A percentile compares a stretch with the other conserved stretches of the same genome.
Conservation (phyloP, 2,113 vertebrate genomes). For the Formicarius rufipectus region DNA sequence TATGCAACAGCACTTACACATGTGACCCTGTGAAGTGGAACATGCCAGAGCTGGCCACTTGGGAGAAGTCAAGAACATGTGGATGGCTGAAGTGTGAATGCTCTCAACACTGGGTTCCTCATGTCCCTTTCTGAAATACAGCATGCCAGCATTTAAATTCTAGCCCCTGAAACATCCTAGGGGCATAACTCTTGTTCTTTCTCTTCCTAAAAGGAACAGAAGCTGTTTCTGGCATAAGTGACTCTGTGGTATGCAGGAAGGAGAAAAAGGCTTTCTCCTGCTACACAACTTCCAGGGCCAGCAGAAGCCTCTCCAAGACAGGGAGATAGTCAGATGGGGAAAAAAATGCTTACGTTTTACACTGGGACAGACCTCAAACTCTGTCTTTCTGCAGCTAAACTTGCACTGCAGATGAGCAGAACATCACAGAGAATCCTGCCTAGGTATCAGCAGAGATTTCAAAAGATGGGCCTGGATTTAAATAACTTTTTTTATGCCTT, state of each 20-base stretch:
- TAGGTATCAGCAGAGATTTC: background rate
- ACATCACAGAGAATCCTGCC: background rate
- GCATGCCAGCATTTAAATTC: background rate
- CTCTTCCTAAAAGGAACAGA: background rate
- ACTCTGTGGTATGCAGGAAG: background rate
- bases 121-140: accelerated
- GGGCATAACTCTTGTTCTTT: background rate
- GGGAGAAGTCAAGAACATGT: background rate
- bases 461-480: background rate
- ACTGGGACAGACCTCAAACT: background rate
- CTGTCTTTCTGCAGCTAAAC: background rate
- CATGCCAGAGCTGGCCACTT: background rate
- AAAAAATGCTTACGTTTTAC: background rate
- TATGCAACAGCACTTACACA: background rate
- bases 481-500: background rate
- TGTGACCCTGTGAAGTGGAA: background rate
- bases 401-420: background rate
- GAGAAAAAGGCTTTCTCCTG: background rate
- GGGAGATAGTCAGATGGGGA: background rate
- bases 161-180: background rate
- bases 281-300: background rate
- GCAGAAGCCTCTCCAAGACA: background rate
- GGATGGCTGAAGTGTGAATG: background rate
- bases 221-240: background rate
- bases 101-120: background rate